Evolutionary conservation across 2,888 invertebrate genomes (phyloP), one percentile per base, ranked within the genome.

Genomic region (Ceriagrion tenellum): DNA sequence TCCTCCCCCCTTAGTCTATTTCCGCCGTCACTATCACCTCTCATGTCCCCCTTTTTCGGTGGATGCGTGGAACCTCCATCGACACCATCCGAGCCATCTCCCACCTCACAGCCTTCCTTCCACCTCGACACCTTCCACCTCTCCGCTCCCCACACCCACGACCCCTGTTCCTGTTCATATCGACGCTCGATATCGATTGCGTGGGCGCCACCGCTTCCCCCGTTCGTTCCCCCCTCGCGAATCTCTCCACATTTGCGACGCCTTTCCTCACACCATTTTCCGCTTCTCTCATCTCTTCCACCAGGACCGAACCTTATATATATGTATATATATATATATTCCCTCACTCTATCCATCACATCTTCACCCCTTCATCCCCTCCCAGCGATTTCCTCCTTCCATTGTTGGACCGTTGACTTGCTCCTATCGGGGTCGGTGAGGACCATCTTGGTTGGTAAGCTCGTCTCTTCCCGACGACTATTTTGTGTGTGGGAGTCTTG

Each of bases 101-200:
- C 89, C 23, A 8, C 55, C 55, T 0, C 47, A 47, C 47, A 47
- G 47, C 47, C 47, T 47, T 8, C 55, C 55, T 55, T n/a, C 89
- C 55, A 89, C 18, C 47, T 47, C 89, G 23, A 35, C 89, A 55
- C 89, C 89, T 55, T 2, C n/a, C 23, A n/a, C 35, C 12, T 6
- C 8, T 4, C 30, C 81, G 8, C 20, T n/a, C 69, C 8, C 69
- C n/a, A n/a, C 26, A 10, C 69, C 88, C 35, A 20, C 35, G 0
- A 16, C 88, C 88, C 18, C 20, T 40, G 47, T 55, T 47, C 89
- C n/a, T n/a, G 89, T 89, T 89, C 89, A 89, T 89, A 89, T 55
- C 89, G 89, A 55, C 89, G 89, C 89, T 55, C 89, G 23, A 89
- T 89, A 89, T 89, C 89, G 89, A 89, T 89, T 89, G 89, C 55